Evolutionary conservation across 2,797 vertebrate genomes (phyloP), one percentile per base, ranked within the genome.

Genomic region (Chrysocyon brachyurus): DNA sequence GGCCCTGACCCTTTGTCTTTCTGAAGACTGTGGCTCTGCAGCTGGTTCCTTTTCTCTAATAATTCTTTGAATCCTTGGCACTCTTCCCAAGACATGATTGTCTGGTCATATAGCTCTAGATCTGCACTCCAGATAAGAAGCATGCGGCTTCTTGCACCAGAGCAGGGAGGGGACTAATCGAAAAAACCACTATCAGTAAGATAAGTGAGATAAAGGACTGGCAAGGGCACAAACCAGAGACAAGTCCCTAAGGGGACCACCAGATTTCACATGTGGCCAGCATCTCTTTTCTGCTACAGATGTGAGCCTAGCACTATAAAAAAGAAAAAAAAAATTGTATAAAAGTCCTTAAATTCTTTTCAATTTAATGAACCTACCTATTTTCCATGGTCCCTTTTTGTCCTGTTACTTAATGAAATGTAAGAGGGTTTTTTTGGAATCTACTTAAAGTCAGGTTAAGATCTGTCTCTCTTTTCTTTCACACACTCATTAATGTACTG

Each of bases 311-410:
- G 26, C 5, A n/a, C n/a, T 22, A 61, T 73, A 11, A 28, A 87
- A 14, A 0, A 61, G 79, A 11, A 28, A 87, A 14, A 0, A 68
- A 28, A 6, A 61, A 68, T 1, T 70, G 12, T 49, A 12, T 19
- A 12, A 49, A 28, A 78, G 11, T 78, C 57, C 54, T 4, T 10
- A 64, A 28, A 56, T 59, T 40, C 54, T 26, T 84, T 86, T 73
- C 56, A 31, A 11, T 46, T 46, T 68, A 28, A 88, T 31, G 5
- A 91, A 21, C 22, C 14, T 52, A 17, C 11, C 73, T 75, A 36
- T 54, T 91, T 63, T 61, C 66, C 33, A 14, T 0, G 22, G 40
- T 31, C 31, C 12, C 40, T 26, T 87, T 70, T 24, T 12, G 36
- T 56, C 78, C 36, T 12, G 1, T 75, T 73, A 66, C 14, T 54